Evolutionary conservation across 2,113 vertebrate genomes (phyloP).

Genomic region (Pterocles burchelli): DNA sequence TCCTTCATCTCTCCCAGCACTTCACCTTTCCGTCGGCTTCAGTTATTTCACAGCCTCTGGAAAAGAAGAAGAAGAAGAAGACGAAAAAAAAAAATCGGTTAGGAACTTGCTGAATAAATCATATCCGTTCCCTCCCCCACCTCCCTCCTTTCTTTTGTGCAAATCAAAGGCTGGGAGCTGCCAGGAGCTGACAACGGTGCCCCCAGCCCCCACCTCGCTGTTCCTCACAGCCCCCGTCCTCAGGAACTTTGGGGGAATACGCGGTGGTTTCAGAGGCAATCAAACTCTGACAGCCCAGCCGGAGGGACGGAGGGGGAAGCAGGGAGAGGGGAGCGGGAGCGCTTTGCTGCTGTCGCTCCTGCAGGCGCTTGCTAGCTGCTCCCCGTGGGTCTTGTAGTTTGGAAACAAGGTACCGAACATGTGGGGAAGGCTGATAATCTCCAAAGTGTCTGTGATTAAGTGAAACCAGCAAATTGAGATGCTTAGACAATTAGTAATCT

Average conservation of each 20-base stretch:
- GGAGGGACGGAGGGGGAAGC: constrained; percentile 17
- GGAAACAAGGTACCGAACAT: constrained; percentile 67
- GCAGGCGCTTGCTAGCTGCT: constrained; percentile 46
- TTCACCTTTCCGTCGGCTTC: constrained; percentile 67
- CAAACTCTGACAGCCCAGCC: constrained; percentile 65
- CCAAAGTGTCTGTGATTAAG: constrained; percentile 67
- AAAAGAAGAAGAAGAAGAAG: constrained; percentile 23
- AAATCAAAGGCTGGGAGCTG: constrained; percentile 71
- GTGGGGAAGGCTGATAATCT: constrained; percentile 74
- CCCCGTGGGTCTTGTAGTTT: constrained; percentile 56
- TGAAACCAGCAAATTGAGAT: constrained; percentile 71
- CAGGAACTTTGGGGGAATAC: constrained; percentile 36
- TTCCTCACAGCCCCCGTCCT: constrained; percentile 13
- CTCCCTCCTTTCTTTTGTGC: constrained; percentile 56
- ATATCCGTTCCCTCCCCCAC: constrained; percentile 47
- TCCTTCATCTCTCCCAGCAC: constrained; percentile 64
- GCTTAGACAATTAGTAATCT: constrained; percentile 70
- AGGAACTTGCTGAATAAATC: constrained; percentile 72
- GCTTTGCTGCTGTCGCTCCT: constrained; percentile 36
- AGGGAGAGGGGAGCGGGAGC: neutral
- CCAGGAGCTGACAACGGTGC: constrained; percentile 64
- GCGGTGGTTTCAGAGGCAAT: constrained; percentile 38
- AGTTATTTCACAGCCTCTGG: constrained; percentile 61
- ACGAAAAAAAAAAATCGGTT: neutral
- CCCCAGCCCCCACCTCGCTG: constrained; percentile 23